Evolutionary conservation across 2,797 vertebrate genomes (phyloP), one percentile per base, ranked within the genome.

Genomic region (Clarias laeviceps): DNA sequence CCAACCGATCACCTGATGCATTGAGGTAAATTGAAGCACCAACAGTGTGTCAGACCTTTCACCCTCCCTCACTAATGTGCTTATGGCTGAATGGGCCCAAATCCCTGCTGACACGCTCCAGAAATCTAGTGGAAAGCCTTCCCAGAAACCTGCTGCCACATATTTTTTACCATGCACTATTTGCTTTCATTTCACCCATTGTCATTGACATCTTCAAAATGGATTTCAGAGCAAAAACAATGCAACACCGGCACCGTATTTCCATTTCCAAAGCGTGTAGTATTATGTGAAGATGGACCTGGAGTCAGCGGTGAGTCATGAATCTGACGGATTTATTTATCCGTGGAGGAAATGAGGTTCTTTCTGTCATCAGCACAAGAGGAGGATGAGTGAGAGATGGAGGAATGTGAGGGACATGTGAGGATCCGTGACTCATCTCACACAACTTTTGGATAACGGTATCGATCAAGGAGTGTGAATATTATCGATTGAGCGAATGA

Each of bases 391-490:
- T 4, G 66, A 62, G 56, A 40, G 66, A 54, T 54, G 17, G 45
- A 69, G 80, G 81, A 82, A 82, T 70, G 81, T 3, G n/a, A 61
- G 62, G 56, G 81, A 76, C 9, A n/a, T n/a, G 29, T 66, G 22
- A 65, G 29, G 11, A 56, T n/a, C 22, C 29, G 7, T 78, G 81
- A 82, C 68, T 82, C 22, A 61, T 40, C 12, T 20, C 22, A 2
- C 11, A 50, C 2, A 50, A 3, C 0, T 5, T 56, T 69, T 32
- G 12, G 69, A 59, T 14, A 37, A 45, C 6, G 29, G 32, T 5
- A 45, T 80, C 4, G 12, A 40, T 82, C 2, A 56, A 29, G 24
- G 56, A 40, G n/a, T 29, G 24, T 24, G 57, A 62, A 69, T 45
- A 5, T n/a, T n/a, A 45, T 45, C 4, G 14, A 15, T n/a, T 5